Evolutionary conservation across 2,888 invertebrate genomes (phyloP).

Genomic region (Andrena camellia): DNA sequence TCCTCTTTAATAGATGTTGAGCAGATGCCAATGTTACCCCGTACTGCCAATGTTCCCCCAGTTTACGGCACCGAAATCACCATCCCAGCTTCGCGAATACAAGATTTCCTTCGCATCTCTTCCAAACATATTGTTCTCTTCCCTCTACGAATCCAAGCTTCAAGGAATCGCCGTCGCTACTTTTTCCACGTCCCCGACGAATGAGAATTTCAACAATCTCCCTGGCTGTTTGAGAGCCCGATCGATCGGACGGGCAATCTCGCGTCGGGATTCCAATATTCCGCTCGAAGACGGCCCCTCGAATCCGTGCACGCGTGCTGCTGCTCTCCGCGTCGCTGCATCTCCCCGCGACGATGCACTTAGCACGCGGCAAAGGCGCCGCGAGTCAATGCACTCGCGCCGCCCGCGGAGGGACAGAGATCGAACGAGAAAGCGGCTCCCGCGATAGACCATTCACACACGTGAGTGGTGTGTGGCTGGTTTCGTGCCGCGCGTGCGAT

Average conservation of each 20-base stretch:
- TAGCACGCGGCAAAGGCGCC: conserved; percentile 33
- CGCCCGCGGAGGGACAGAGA: conserved; percentile 9
- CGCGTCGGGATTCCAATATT: conserved; percentile 5
- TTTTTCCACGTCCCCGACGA: background rate
- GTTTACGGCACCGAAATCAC: too few species aligned
- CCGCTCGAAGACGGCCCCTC: background rate
- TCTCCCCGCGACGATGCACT: conserved; percentile 29
- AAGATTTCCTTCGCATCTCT: background rate
- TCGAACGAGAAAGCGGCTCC: conserved; percentile 25
- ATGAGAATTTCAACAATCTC: background rate
- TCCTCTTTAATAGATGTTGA: too few species aligned
- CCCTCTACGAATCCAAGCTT: background rate
- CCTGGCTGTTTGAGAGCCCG: background rate
- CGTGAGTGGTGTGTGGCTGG: conserved; percentile 13
- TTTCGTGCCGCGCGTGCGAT: conserved; percentile 16
- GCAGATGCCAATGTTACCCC: too few species aligned
- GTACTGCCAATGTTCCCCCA: too few species aligned
- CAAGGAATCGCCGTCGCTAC: background rate
- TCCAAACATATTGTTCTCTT: background rate
- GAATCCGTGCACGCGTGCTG: conserved; percentile 1
- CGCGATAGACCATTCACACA: conserved; percentile 29
- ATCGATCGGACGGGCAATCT: conserved; percentile 20
- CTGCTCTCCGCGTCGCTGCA: background rate
- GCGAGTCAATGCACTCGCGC: conserved; percentile 60
- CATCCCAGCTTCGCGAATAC: background rate